Evolutionary conservation across 2,797 vertebrate species (phyloP), one percentile per base, ranked within the genome.

Genomic region (Lepilemur septentrionalis): DNA sequence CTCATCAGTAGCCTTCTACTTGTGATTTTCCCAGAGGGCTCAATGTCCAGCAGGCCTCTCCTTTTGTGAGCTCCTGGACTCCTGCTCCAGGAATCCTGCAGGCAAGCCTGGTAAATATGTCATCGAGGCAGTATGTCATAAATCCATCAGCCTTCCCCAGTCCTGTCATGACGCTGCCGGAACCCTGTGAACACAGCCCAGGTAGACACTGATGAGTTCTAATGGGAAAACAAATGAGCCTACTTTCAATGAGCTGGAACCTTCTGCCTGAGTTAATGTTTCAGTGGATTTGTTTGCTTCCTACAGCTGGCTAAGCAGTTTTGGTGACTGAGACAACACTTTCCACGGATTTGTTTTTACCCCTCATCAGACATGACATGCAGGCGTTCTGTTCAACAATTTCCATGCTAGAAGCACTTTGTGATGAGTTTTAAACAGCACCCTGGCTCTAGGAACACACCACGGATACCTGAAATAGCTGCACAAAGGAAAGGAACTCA

Each of bases 201-300:
- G 86, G 92, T 70, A 89, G 67, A 41, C 1, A 72, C 94, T 83
- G 97, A 87, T 87, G 70, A 96, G 41, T 90, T 10, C 0, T 67
- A 81, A 67, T 89, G 92, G 50, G 55, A 93, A 97, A 97, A 97
- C 78, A 91, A 82, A 61, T 1, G 73, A 85, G 85, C 72, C 79
- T 14, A 9, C 25, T 59, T 92, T 65, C 97, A 97, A 93, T 96
- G 88, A 97, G 63, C 94, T 94, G 83, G 93, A 97, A 98, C 95
- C 85, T 70, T 38, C 78, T 90, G 48, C 84, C 91, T 38, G 35
- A 97, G 43, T 72, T 46, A 93, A 81, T 50, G 46, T 95, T 96
- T 96, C 91, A 91, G 73, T n/a, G 25, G 78, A 30, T 95, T 86
- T 96, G 22, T 93, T 97, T 96, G 95, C 80, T 97, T 97, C 97